Conservation (phyloP, 2,888 invertebrate genomes). For the Ichneumoninae sp. region DNA sequence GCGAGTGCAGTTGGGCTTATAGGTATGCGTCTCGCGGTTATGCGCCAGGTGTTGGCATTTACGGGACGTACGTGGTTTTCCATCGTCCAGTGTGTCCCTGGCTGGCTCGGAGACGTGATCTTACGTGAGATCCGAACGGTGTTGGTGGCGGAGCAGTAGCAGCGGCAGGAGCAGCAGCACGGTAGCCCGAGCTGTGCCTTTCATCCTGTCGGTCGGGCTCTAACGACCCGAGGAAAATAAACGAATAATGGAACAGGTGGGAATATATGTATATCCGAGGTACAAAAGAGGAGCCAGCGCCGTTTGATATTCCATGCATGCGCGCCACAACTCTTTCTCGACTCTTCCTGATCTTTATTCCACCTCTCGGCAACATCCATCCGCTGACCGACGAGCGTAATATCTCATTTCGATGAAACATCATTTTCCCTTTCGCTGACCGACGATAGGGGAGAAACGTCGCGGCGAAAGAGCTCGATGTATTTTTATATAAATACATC, state of each 20-base stretch:
- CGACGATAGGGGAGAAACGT: neutral
- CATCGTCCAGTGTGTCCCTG: slow-evolving; percentile 56
- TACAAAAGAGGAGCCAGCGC: slow-evolving; percentile 55
- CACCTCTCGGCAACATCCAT: slow-evolving; percentile 8
- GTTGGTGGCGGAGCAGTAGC: slow-evolving; percentile 20
- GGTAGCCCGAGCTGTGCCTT: slow-evolving; percentile 53
- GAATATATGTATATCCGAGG: slow-evolving; percentile 52
- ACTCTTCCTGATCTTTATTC: slow-evolving; percentile 52
- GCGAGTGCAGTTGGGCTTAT: slow-evolving; percentile 47
- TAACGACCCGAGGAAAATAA: slow-evolving; percentile 66
- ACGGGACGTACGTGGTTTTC: slow-evolving; percentile 74
- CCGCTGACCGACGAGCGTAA: slow-evolving; percentile 10
- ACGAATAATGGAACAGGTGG: slow-evolving; percentile 68
- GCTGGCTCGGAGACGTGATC: slow-evolving; percentile 56
- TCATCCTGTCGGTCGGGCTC: slow-evolving; percentile 53
- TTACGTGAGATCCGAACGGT: slow-evolving; percentile 39
- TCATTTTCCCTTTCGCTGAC: neutral
- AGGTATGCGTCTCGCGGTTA: slow-evolving; percentile 69
- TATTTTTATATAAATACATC: slow-evolving; percentile 14
- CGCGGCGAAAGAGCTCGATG: neutral
- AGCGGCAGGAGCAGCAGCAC: neutral
- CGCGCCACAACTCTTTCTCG: slow-evolving; percentile 35
- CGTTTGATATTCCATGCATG: slow-evolving; percentile 61
- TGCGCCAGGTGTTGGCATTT: slow-evolving; percentile 79
- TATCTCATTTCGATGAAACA: slow-evolving; percentile 28